Percentiles rank a stretch among this genome's conserved stretches.
These are phyloP conservation scores for Phalacrocorax carbo DNA, from an alignment of 2,113 vertebrate species.

Conservation along the genomic window DNA sequence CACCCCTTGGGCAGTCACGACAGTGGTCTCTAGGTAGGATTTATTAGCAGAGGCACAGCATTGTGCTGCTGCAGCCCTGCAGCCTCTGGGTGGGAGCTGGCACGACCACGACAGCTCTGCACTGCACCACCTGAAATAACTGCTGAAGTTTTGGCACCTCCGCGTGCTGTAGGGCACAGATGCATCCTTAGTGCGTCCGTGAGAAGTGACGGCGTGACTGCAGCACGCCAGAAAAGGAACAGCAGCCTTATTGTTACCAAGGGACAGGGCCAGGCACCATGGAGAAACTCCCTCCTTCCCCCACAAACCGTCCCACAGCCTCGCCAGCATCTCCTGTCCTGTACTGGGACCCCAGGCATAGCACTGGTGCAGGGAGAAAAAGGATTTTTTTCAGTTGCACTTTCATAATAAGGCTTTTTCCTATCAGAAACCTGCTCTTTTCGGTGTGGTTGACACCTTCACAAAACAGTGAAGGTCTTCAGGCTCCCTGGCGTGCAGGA, in stretches of 20 bases:
- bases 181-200: fast-evolving
- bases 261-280: background rate
- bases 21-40: background rate
- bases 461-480: background rate
- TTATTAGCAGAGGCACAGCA: background rate
- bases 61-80: background rate
- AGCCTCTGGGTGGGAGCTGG: background rate
- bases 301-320: fast-evolving
- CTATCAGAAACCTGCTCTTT: background rate
- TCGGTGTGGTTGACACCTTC: background rate
- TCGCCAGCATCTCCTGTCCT: background rate
- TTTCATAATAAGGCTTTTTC: background rate
- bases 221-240: background rate
- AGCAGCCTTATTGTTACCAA: background rate
- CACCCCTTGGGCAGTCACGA: fast-evolving
- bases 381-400: background rate
- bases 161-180: background rate
- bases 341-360: too few species aligned
- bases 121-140: background rate
- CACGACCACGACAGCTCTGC: background rate
- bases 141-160: background rate
- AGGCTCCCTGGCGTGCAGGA: background rate
- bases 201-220: background rate
- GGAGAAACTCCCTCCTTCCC: background rate
- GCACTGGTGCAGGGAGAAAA: background rate